Conservation (phyloP, 1,140 invertebrate species). For the Ctenoplectra terminalis region DNA sequence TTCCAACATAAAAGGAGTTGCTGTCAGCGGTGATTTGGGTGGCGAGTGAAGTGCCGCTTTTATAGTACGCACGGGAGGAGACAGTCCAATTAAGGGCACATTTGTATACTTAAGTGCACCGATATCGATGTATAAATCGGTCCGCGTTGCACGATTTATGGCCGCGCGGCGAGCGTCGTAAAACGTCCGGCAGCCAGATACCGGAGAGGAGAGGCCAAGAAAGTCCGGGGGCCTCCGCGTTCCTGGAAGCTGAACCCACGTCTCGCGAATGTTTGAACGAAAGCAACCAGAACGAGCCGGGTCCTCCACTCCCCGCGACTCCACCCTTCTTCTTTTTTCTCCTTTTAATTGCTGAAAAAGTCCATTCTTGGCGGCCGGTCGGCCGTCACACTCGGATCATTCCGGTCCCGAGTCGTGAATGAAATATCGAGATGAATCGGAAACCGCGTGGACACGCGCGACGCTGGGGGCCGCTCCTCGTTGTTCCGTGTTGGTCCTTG, state of each 20-base stretch:
- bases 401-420: constrained; percentile 16
- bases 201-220: constrained; percentile 22
- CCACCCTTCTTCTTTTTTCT: background rate
- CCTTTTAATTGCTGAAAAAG: constrained; percentile 45
- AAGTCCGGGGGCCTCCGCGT: constrained; percentile 40
- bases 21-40: constrained; percentile 66
- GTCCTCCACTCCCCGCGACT: background rate
- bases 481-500: no score
- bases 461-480: background rate
- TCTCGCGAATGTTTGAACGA: constrained; percentile 35
- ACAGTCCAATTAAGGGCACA: constrained; percentile 78
- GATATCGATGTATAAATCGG: constrained; percentile 78
- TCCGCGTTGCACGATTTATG: constrained; percentile 73
- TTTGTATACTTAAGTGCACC: constrained; percentile 76
- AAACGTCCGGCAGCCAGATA: constrained; percentile 69
- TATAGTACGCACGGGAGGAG: constrained; percentile 67
- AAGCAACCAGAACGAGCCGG: constrained; percentile 6
- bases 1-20: constrained; percentile 64
- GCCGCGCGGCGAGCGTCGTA: constrained; percentile 75
- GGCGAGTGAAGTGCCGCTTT: constrained; percentile 63
- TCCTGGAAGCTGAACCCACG: constrained; percentile 56
- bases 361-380: constrained; percentile 9
- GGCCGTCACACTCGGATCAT: constrained; percentile 23
- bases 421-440: constrained; percentile 46
- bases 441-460: constrained; percentile 21